Conservation (phyloP, 2,113 vertebrate genomes). For the Colaptes auratus region DNA sequence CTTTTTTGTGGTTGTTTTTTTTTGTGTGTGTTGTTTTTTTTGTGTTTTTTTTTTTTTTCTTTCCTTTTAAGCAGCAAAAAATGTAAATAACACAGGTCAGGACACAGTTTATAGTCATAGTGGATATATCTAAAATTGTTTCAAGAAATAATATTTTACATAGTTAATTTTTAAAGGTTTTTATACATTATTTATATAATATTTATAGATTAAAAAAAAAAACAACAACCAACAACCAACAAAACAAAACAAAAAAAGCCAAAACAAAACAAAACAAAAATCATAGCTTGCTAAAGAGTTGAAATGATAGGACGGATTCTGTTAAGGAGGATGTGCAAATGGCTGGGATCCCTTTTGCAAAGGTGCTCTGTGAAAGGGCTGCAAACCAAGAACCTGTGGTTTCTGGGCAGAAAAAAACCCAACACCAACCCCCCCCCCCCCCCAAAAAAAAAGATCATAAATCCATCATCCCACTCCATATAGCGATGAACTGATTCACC, state of each 20-base stretch:
- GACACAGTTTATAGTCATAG: conserved; percentile 95
- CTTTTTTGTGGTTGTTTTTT: conserved; percentile 75
- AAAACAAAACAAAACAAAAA: conserved; percentile 47
- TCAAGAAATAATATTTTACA: conserved; percentile 98
- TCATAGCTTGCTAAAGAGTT: conserved; percentile 87
- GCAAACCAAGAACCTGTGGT: conserved; percentile 76
- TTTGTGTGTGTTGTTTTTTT: too few species aligned
- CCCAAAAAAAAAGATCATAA: neutral
- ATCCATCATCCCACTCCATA: neutral
- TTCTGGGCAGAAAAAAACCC: conserved; percentile 24
- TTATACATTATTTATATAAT: conserved; percentile 99
- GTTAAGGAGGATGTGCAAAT: conserved; percentile 86
- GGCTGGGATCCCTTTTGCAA: conserved; percentile 75
- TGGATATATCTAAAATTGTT: conserved; percentile 96
- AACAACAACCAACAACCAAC: too few species aligned
- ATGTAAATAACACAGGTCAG: conserved; percentile 99
- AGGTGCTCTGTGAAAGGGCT: conserved; percentile 70
- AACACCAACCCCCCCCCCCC: neutral
- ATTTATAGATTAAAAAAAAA: conserved; percentile 79
- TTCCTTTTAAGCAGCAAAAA: conserved; percentile 90
- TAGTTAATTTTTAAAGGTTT: conserved; percentile 96
- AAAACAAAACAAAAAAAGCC: too few species aligned
- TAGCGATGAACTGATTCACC: neutral
- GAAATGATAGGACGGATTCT: conserved; percentile 98
- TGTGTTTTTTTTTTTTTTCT: too few species aligned